These are phyloP conservation scores for Oncorhynchus tshawytscha DNA, from an alignment of 2,113 vertebrate genomes.

Conservation along the genomic window DNA sequence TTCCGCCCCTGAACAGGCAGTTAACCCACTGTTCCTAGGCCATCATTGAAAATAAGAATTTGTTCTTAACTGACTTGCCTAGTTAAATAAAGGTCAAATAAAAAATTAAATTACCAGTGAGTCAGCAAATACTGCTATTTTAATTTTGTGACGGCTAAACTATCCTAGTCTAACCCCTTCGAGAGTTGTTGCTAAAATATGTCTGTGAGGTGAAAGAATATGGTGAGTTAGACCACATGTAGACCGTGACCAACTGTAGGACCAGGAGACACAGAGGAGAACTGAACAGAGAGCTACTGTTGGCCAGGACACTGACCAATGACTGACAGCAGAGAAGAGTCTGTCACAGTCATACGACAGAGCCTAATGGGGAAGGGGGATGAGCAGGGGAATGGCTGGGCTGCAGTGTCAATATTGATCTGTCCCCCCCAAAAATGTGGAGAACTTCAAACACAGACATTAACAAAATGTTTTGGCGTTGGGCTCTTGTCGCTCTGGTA, in stretches of 20 bases:
- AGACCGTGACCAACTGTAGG: conserved; percentile 17
- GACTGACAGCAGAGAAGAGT: conserved; percentile 22
- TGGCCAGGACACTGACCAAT: not conserved
- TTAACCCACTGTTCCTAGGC: too few species aligned
- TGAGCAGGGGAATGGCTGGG: not conserved
- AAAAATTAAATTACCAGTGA: too few species aligned
- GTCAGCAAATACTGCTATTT: too few species aligned
- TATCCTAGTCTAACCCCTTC: too few species aligned
- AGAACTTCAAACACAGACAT: not conserved
- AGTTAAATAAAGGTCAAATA: too few species aligned
- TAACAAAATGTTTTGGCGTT: conserved; percentile 1
- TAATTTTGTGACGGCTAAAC: too few species aligned
- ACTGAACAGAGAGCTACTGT: conserved; percentile 1
- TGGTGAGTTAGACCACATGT: conserved; percentile 7
- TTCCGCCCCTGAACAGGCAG: too few species aligned
- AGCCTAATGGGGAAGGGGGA: not conserved
- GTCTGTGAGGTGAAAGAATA: too few species aligned
- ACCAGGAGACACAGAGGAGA: conserved; percentile 14
- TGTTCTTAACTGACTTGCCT: too few species aligned
- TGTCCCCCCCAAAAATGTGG: not conserved
- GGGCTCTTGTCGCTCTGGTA: not conserved
- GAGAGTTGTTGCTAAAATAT: too few species aligned
- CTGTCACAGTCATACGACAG: conserved; percentile 16
- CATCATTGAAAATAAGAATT: too few species aligned
- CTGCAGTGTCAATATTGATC: conserved; percentile 24